A percentile compares a stretch with the other conserved stretches of the same genome.
These are phyloP conservation scores for Riparia riparia DNA, from an alignment of 2,113 vertebrate genomes.

Conservation along the genomic window DNA sequence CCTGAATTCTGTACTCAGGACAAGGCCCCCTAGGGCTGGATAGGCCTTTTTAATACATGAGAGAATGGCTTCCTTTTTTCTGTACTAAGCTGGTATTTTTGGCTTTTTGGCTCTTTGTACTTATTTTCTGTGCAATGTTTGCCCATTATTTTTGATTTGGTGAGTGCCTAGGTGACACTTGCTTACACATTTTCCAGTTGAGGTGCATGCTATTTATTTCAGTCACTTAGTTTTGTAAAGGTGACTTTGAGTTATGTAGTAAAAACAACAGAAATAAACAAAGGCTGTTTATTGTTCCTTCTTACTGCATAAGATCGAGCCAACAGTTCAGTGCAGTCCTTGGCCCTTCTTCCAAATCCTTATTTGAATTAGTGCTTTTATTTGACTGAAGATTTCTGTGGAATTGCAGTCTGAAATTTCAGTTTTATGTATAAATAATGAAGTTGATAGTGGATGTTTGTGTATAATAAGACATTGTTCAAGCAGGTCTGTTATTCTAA, in stretches of 20 bases:
- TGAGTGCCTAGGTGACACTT: neutral
- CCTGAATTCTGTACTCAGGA: neutral
- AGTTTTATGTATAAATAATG: fast-evolving
- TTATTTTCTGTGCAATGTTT: neutral
- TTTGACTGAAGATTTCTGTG: neutral
- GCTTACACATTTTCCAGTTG: neutral
- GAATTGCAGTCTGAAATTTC: neutral
- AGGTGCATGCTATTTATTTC: neutral
- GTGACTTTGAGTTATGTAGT: neutral
- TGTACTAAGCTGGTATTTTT: neutral
- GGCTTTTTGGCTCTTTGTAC: neutral
- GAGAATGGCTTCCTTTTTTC: neutral
- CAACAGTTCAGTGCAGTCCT: neutral
- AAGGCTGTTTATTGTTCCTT: neutral
- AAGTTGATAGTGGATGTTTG: neutral
- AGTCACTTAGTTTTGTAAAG: neutral
- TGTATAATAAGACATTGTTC: neutral
- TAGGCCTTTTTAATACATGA: neutral
- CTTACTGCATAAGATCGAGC: fast-evolving
- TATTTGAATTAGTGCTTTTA: neutral
- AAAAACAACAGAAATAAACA: neutral
- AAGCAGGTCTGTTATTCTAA: neutral
- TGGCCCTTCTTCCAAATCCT: neutral
- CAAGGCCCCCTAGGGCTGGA: neutral
- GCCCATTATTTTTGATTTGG: neutral